These are phyloP conservation scores for Julus scandinavius DNA, from an alignment of 2,888 invertebrate genomes.

Conservation along the genomic window DNA sequence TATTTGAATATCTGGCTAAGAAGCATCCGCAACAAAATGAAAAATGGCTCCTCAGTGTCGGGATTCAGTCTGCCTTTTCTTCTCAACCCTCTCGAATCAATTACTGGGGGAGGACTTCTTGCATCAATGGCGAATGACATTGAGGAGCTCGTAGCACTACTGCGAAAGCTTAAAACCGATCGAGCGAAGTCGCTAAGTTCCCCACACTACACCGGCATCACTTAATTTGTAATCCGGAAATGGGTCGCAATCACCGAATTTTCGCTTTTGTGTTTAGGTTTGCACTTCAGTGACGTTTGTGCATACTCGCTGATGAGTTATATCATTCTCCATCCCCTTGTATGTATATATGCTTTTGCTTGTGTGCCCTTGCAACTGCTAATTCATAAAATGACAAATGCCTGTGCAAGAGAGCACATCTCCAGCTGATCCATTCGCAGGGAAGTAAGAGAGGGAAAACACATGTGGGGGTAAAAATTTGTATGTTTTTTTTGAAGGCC, in stretches of 20 bases:
- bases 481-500: background rate
- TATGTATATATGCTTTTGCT: too few relatives aligned
- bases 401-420: background rate
- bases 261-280: constrained; percentile 7
- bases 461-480: background rate
- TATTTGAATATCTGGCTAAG: constrained; percentile 42
- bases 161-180: constrained; percentile 11
- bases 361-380: background rate
- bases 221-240: constrained; percentile 42
- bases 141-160: background rate
- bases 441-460: background rate
- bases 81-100: constrained; percentile 34
- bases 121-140: constrained; percentile 39
- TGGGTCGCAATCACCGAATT: constrained; percentile 28
- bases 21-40: constrained; percentile 42
- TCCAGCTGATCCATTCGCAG: constrained; percentile 8
- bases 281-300: background rate
- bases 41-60: constrained; percentile 42
- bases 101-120: background rate
- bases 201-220: background rate
- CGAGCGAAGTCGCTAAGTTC: background rate
- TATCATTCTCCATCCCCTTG: background rate
- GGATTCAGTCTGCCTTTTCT: constrained; percentile 37
- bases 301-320: background rate
- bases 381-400: constrained; percentile 7